Evolutionary conservation across 2,888 invertebrate genomes (phyloP).

Genomic region (Hypena proboscidalis): DNA sequence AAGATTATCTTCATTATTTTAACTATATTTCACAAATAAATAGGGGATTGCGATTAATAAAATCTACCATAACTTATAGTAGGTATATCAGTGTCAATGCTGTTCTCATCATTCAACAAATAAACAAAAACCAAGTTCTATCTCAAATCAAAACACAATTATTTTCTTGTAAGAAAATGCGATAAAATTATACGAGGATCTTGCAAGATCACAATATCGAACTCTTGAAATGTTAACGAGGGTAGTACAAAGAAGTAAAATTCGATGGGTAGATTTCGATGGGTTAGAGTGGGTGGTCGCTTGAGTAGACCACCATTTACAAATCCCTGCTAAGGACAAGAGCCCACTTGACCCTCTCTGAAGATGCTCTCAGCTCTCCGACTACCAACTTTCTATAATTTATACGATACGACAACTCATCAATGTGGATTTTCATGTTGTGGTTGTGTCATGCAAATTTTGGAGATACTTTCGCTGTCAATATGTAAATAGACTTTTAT

Average conservation of each 20-base stretch:
- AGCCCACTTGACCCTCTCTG: conserved; percentile 57
- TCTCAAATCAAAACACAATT: no score
- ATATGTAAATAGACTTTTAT: background rate
- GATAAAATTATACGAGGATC: no score
- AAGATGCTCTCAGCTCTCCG: conserved; percentile 44
- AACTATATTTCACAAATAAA: no score
- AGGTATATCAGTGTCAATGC: no score
- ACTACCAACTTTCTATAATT: conserved; percentile 42
- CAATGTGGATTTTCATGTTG: background rate
- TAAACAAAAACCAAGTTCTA: background rate
- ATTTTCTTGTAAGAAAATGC: background rate
- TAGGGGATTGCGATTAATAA: no score
- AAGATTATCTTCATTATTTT: no score
- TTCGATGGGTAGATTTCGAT: conserved; percentile 46
- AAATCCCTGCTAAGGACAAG: conserved; percentile 70
- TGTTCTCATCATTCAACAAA: no score
- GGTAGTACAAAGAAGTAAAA: conserved; percentile 56
- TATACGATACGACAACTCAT: conserved; percentile 22
- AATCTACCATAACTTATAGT: no score
- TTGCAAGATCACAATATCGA: conserved; percentile 18
- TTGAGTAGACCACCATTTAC: conserved; percentile 70
- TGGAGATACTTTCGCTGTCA: background rate
- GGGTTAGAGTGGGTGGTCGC: conserved; percentile 57
- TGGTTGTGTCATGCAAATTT: conserved; percentile 9
- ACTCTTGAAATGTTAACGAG: conserved; percentile 36